Conservation (phyloP, 1,140 invertebrate genomes). For the Formica exsecta region DNA sequence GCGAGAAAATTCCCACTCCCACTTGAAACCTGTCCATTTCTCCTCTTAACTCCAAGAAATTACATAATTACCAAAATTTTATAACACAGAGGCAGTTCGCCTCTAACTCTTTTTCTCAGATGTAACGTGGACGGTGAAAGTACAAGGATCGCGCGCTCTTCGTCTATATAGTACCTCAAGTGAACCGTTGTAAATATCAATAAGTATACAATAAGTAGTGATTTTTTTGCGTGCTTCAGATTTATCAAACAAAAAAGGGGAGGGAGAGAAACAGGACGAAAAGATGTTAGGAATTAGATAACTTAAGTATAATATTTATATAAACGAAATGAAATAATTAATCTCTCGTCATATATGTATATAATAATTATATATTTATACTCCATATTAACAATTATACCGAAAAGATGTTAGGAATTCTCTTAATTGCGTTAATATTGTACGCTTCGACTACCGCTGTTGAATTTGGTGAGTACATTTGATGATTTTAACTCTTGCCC, state of each 20-base stretch:
- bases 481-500: not conserved
- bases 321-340: not conserved
- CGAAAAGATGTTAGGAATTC: too few species aligned
- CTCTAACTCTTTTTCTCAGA: constrained; percentile 73
- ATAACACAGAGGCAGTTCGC: not conserved
- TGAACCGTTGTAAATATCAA: not conserved
- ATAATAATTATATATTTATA: not conserved
- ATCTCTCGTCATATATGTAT: constrained; percentile 30
- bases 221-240: not conserved
- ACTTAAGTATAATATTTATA: not conserved
- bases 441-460: not conserved
- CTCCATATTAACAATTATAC: not conserved
- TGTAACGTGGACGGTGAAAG: constrained; percentile 84
- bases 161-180: not conserved
- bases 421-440: not conserved
- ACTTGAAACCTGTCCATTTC: not conserved
- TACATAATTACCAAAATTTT: constrained; percentile 80
- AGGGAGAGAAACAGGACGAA: not conserved
- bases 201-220: not conserved
- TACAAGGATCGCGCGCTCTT: constrained; percentile 67
- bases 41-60: constrained; percentile 59
- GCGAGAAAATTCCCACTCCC: not conserved
- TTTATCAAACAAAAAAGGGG: not conserved
- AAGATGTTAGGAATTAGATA: not conserved
- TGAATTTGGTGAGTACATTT: constrained; percentile 62